Base-by-base conservation (phyloP, 2,797 vertebrate species). In the Anas bahamensis region DNA sequence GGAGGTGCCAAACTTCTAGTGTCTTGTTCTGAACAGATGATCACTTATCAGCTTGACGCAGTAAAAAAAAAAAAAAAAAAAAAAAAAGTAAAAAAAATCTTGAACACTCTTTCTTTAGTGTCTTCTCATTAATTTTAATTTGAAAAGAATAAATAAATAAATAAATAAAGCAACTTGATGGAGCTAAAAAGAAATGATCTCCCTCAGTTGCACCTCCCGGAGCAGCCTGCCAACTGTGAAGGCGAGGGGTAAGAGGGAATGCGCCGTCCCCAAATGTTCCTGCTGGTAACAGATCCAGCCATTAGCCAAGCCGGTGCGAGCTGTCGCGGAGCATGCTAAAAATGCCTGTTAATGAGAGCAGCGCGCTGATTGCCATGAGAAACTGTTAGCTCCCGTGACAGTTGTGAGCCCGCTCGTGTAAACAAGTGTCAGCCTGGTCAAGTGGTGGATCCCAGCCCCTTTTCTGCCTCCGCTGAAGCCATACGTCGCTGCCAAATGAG, bases 1-100 rank as follows among this genome's bases (percentile, higher is more conserved):
- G 83, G 73, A 90, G 88, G 70, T 96, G 95, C 95, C 95, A 96
- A 78, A 94, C 70, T 88, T 96, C 31, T 73, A 88, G 26, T 76
- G 44, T 76, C 70, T 78, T 94, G 61, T 87, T 93, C 90, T 65
- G 33, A 82, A 23, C 63, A 55, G 88, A 35, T 88, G 86, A 83
- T 94, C 93, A 74, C 74, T 91, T 85, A 85, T 29, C 46, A 88
- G 69, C 73, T 92, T 88, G 85, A 81, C 59, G 60, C 29, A 41
- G 59, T 55, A 77, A 82, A 46, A 74, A 56, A 44, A 56, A 44
- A 37, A 37, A 33, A 44, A 37, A 37, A 33, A 74, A 63, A 39
- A 14, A 39, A 35, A 8, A 6, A 46, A 53, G 17, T 17, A 46
- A 83, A 13, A 33, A n/a, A 8, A 6, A 46, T 17, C 24, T 55